Conservation (phyloP, 2,113 vertebrate species). For the Hymenochirus boettgeri region DNA sequence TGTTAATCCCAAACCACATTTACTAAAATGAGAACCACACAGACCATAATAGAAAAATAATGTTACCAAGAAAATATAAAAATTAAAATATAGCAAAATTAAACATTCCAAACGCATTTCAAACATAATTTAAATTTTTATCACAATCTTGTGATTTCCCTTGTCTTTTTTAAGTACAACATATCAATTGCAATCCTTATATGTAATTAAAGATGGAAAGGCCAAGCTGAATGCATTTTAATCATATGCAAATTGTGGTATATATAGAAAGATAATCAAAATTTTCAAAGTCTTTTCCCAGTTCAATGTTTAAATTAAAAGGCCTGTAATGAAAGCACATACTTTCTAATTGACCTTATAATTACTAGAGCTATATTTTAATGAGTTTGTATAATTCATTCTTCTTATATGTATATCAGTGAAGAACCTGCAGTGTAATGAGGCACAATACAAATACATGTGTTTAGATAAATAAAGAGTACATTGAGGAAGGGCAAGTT, state of each 20-base stretch:
- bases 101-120: too few species aligned
- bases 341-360: constrained; percentile 27
- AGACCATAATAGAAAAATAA: too few species aligned
- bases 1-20: too few species aligned
- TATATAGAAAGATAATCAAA: constrained; percentile 14
- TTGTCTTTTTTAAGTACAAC: too few species aligned
- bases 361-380: constrained; percentile 30
- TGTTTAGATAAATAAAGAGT: too few species aligned
- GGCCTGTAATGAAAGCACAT: constrained; percentile 23
- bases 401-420: constrained; percentile 30
- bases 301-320: constrained; percentile 10
- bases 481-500: too few species aligned
- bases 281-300: constrained; percentile 23
- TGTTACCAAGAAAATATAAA: too few species aligned
- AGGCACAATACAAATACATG: too few species aligned
- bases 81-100: too few species aligned
- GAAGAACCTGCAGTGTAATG: not conserved
- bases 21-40: too few species aligned
- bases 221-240: not conserved
- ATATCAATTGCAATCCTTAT: not conserved
- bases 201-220: constrained; percentile 4
- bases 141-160: too few species aligned
- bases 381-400: constrained; percentile 28
- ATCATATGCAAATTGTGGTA: constrained; percentile 26
- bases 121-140: too few species aligned